phyloP scores from a whole-genome alignment of 2,113 vertebrate genomes.

The Paradoxurus hermaphroditus region DNA sequence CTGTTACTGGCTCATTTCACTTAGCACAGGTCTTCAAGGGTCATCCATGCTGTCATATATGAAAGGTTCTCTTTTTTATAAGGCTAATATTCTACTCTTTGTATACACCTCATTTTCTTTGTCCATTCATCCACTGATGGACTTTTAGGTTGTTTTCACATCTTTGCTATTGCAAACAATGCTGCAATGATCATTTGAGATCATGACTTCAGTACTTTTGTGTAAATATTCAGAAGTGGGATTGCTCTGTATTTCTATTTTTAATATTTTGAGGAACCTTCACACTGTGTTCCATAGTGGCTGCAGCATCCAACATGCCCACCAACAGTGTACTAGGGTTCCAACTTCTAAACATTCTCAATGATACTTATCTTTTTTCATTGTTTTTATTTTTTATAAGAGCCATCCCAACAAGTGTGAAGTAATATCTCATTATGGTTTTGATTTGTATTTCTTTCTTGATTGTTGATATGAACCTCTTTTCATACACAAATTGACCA shows the following conservation, averaged over 20 bases:
- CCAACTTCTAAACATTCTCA: not conserved
- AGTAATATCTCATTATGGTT: not conserved
- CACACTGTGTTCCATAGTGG: not conserved
- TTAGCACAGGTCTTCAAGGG: not conserved
- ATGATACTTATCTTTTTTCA: not conserved
- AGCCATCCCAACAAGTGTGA: not conserved
- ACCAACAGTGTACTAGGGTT: not conserved
- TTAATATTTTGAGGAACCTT: not conserved
- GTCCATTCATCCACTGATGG: not conserved
- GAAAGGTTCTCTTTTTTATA: not conserved
- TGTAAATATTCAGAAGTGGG: not conserved
- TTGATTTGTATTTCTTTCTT: not conserved
- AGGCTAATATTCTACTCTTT: not conserved
- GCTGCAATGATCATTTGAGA: not conserved
- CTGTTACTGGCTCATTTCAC: not conserved
- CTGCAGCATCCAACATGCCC: not conserved
- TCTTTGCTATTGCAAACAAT: not conserved
- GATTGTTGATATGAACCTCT: not conserved
- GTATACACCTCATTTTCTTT: not conserved
- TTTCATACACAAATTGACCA: not conserved
- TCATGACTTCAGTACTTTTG: not conserved
- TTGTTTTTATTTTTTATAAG: not conserved
- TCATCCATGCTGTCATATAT: not conserved
- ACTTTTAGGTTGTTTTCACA: not conserved
- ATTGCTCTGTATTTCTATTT: not conserved